Conservation (phyloP, 2,888 invertebrate genomes). For the Leptinotarsa tumamoca region DNA sequence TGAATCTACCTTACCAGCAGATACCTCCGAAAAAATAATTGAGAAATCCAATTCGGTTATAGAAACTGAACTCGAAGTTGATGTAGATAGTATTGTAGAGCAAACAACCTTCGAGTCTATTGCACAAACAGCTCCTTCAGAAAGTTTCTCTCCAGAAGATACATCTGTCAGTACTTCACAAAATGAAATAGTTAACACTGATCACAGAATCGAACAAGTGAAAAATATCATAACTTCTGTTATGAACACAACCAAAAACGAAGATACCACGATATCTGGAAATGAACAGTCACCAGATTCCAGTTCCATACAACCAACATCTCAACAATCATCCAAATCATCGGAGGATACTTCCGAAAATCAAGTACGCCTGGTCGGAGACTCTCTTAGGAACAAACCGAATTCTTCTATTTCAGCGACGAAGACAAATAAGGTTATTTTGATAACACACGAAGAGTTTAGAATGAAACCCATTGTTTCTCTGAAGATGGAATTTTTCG, state of each 20-base stretch:
- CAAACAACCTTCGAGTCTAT: not conserved
- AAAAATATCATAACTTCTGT: conserved; percentile 29
- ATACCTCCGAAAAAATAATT: not conserved
- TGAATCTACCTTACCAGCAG: not conserved
- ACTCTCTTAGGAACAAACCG: conserved; percentile 23
- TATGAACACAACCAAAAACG: conserved; percentile 37
- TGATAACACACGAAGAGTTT: conserved; percentile 81
- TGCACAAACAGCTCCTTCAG: not conserved
- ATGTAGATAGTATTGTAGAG: not conserved
- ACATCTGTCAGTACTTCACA: not conserved
- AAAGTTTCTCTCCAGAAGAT: not conserved
- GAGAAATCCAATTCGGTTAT: too few species aligned
- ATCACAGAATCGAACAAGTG: conserved; percentile 24
- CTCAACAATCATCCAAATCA: not conserved
- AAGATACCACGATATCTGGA: conserved; percentile 23
- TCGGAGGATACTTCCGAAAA: not conserved
- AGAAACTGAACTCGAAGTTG: not conserved
- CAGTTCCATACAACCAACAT: not conserved
- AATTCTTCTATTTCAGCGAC: conserved; percentile 44
- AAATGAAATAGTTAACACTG: not conserved
- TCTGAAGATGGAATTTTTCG: conserved; percentile 73
- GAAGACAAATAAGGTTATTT: conserved; percentile 69
- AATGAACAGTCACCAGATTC: conserved; percentile 14
- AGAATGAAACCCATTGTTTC: conserved; percentile 75
- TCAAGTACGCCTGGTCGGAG: not conserved